A percentile compares a stretch with the other conserved stretches of the same genome.
phyloP scores from a whole-genome alignment of 2,888 invertebrate species.

The Caenorhabditis sp. region DNA sequence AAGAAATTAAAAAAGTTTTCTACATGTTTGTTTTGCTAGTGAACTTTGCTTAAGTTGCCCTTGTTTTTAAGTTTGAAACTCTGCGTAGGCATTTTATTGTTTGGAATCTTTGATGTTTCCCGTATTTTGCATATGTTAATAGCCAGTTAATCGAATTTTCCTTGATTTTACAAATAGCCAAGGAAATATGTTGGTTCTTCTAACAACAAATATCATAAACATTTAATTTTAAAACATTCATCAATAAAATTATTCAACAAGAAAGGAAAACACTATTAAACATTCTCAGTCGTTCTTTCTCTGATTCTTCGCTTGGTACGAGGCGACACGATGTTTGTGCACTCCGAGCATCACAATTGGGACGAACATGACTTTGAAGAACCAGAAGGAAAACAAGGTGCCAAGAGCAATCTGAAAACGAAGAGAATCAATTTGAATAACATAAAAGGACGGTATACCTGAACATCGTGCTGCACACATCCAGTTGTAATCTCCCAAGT shows the following conservation, averaged over 20 bases:
- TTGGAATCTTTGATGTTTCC: too few relatives aligned
- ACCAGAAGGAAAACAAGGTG: slow-evolving; percentile 76
- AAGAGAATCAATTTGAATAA: too few relatives aligned
- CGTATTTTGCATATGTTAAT: too few relatives aligned
- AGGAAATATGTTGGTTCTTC: too few relatives aligned
- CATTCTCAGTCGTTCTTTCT: slow-evolving; percentile 31
- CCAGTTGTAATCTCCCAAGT: slow-evolving; percentile 77
- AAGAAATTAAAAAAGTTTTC: too few relatives aligned
- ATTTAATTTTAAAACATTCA: neutral
- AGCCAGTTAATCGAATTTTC: too few relatives aligned
- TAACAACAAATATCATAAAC: neutral
- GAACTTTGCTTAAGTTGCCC: too few relatives aligned
- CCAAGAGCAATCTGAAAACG: slow-evolving; percentile 80
- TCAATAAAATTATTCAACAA: slow-evolving; percentile 16
- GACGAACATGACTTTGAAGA: slow-evolving; percentile 81
- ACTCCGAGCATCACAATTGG: slow-evolving; percentile 81
- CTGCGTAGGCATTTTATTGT: too few relatives aligned
- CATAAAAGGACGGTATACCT: too few relatives aligned
- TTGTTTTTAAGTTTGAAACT: too few relatives aligned
- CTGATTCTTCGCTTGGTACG: slow-evolving; percentile 58
- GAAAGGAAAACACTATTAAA: slow-evolving; percentile 1
- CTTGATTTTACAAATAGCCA: too few relatives aligned
- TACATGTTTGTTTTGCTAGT: too few relatives aligned
- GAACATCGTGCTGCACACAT: slow-evolving; percentile 81
- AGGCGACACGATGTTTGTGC: slow-evolving; percentile 76